Conservation (phyloP, 1,140 invertebrate genomes). For the Leptonema lineaticorne region DNA sequence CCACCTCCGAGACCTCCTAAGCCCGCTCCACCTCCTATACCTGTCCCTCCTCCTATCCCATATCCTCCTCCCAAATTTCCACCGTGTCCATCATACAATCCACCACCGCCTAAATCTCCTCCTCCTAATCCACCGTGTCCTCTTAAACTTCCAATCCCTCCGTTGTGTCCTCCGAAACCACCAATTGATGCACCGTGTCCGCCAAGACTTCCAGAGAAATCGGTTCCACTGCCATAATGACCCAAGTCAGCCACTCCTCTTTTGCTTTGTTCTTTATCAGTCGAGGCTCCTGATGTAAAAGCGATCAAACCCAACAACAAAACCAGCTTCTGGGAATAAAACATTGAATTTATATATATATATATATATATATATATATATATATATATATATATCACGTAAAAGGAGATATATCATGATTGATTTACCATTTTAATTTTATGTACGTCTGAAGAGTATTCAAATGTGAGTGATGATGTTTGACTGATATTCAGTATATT, state of each 20-base stretch:
- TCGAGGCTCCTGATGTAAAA: conserved; percentile 17
- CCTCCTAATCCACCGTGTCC: not conserved
- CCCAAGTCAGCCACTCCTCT: conserved; percentile 35
- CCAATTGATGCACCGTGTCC: conserved; percentile 34
- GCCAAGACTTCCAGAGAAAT: conserved; percentile 3
- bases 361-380: not conserved
- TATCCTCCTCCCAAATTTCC: not conserved
- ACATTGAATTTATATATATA: not conserved
- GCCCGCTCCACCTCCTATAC: not conserved
- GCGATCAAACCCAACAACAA: not conserved
- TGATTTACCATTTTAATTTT: not conserved
- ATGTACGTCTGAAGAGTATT: not conserved
- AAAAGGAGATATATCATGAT: too few relatives aligned
- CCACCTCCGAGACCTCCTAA: conserved; percentile 1
- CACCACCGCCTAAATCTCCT: not conserved
- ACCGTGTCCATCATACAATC: not conserved
- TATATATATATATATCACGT: not conserved
- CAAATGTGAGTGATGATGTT: conserved; percentile 7
- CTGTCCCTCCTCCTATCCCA: not conserved
- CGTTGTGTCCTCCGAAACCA: conserved; percentile 22
- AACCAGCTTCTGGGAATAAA: not conserved
- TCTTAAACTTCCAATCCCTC: not conserved
- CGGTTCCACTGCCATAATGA: conserved; percentile 37
- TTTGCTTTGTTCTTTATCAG: conserved; percentile 37
- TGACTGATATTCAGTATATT: not conserved